phyloP scores from a whole-genome alignment of 2,113 vertebrate species.

The Pseudopodoces humilis region DNA sequence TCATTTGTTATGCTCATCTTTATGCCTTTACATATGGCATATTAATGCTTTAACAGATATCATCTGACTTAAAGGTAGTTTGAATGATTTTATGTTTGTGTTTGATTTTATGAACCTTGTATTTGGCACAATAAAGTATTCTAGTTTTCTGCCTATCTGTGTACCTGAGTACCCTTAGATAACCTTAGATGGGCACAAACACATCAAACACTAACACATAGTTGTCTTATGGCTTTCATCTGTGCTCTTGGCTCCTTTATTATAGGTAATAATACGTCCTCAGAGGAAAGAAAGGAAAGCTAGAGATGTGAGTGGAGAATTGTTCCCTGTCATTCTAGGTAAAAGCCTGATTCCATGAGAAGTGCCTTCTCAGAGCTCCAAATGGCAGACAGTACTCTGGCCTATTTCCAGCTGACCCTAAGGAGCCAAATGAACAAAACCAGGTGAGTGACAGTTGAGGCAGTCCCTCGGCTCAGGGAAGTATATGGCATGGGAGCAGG shows the following conservation, averaged over 20 bases:
- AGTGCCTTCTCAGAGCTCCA: background rate
- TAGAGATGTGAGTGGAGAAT: background rate
- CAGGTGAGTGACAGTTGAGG: rapidly evolving
- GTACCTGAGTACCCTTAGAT: background rate
- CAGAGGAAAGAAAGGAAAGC: background rate
- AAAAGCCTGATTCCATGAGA: background rate
- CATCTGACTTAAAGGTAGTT: background rate
- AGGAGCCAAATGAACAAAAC: background rate
- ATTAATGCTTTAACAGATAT: background rate
- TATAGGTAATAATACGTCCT: background rate
- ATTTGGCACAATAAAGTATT: background rate
- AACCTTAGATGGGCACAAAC: background rate
- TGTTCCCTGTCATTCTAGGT: background rate
- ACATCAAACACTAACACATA: background rate
- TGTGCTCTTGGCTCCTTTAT: background rate
- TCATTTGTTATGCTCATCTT: background rate
- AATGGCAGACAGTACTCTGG: background rate
- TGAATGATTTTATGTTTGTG: background rate
- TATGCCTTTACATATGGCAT: background rate
- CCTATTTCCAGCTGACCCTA: background rate
- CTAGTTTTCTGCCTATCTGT: background rate
- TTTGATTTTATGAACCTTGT: background rate
- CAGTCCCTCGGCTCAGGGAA: background rate
- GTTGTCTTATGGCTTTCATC: background rate
- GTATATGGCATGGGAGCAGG: background rate